These are phyloP conservation scores for Heliconius cydno DNA, from an alignment of 2,888 invertebrate species.

Conservation along the genomic window DNA sequence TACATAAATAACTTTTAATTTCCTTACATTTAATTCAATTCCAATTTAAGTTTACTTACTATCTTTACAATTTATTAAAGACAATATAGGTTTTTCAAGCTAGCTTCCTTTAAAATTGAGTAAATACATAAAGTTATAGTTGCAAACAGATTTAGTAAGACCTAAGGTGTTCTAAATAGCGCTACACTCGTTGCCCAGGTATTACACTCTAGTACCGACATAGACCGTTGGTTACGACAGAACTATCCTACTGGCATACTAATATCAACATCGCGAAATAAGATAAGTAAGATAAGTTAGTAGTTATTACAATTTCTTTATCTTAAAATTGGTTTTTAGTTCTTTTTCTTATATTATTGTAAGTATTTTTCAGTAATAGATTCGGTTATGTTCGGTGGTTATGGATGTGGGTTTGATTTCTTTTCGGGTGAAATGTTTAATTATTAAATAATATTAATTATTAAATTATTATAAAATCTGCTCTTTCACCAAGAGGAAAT, in stretches of 20 bases:
- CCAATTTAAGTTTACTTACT: not conserved
- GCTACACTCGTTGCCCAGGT: not conserved
- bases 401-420: no score
- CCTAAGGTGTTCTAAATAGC: constrained; percentile 3
- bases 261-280: constrained; percentile 12
- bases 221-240: constrained; percentile 3
- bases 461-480: no score
- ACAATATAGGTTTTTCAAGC: not conserved
- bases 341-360: not conserved
- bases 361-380: no score
- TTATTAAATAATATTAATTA: no score
- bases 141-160: not conserved
- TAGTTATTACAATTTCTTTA: constrained; percentile 9
- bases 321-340: not conserved
- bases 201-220: constrained; percentile 12
- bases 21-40: not conserved
- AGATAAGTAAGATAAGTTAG: not conserved
- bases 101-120: not conserved
- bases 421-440: no score
- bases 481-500: no score
- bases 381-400: no score
- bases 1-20: not conserved
- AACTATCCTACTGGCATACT: constrained; percentile 20
- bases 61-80: not conserved
- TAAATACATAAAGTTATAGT: not conserved